Evolutionary conservation across 1,140 invertebrate genomes (phyloP), one percentile per base, ranked within the genome.

Genomic region (Trypoxylus dichotomus): DNA sequence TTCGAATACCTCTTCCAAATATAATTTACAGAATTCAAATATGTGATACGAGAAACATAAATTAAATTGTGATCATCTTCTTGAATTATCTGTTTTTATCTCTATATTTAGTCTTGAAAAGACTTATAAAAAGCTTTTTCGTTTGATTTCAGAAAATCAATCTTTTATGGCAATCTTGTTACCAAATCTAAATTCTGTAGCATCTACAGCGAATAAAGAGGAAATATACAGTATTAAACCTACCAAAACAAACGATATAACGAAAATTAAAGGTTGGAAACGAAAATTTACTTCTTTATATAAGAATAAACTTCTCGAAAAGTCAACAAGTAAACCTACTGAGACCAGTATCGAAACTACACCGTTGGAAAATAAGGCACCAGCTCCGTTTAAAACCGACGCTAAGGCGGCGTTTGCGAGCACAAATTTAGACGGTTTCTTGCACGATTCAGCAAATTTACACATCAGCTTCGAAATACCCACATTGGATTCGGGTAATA

Each of bases 241-340:
- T 41, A 78, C 73, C 3, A 78, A 78, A 75, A 78, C 77, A 6
- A 78, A 43, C 10, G 77, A 78, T 68, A 73, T 78, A 10, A 78
- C 77, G 13, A 78, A 78, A 78, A 78, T 78, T 54, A 78, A 78
- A 54, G 77, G 77, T 11, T 75, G 74, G 74, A 75, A 78, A 25
- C 75, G 74, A 41, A 76, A 76, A 72, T 76, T 76, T 71, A 41
- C 15, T 78, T 27, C 25, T n/a, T n/a, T 27, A 74, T 19, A 74
- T 21, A 37, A 74, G 41, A 74, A 19, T 43, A 74, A 74, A 15
- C 21, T 42, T 25, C 21, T n/a, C 19, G 41, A 74, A 74, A 1
- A 74, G 13, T 74, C 21, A 27, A 7, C 60, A 68, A 54, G 21
- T 15, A 68, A 29, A 27, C 3, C 27, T 29, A 10, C 10, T 7